A percentile compares a stretch with the other conserved stretches of the same genome.
These are phyloP conservation scores for Synanthedon formicaeformis DNA, from an alignment of 2,888 invertebrate genomes.

Conservation along the genomic window DNA sequence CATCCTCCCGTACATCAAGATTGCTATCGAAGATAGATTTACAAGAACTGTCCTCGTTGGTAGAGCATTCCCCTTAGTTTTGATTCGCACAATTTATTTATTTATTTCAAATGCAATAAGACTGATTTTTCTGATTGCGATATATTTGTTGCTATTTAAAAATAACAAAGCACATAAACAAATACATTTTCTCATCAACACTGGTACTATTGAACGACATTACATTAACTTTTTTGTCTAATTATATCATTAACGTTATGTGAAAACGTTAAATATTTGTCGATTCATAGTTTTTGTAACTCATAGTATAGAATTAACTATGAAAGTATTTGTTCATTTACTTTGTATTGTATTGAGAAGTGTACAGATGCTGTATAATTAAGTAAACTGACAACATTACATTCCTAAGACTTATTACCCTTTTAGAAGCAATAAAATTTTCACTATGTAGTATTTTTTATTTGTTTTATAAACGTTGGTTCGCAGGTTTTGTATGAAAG, in stretches of 20 bases:
- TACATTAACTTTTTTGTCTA: neutral
- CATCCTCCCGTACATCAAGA: conserved; percentile 70
- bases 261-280: neutral
- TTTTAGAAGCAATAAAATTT: too few species aligned
- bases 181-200: neutral
- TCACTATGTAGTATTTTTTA: too few species aligned
- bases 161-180: neutral
- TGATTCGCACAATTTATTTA: conserved; percentile 4
- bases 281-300: neutral
- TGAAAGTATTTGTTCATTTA: neutral
- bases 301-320: neutral
- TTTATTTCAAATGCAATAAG: neutral
- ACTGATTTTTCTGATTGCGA: neutral
- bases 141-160: neutral
- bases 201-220: neutral
- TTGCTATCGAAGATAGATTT: conserved; percentile 66
- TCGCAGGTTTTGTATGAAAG: too few species aligned
- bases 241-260: neutral
- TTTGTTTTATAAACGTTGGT: too few species aligned
- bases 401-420: too few species aligned
- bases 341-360: too few species aligned
- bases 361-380: too few species aligned
- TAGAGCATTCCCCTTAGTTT: conserved; percentile 40
- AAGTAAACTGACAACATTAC: too few species aligned
- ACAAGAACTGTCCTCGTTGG: conserved; percentile 58